phyloP scores from a whole-genome alignment of 2,113 vertebrate species.

The Onychorhynchus coronatus region DNA sequence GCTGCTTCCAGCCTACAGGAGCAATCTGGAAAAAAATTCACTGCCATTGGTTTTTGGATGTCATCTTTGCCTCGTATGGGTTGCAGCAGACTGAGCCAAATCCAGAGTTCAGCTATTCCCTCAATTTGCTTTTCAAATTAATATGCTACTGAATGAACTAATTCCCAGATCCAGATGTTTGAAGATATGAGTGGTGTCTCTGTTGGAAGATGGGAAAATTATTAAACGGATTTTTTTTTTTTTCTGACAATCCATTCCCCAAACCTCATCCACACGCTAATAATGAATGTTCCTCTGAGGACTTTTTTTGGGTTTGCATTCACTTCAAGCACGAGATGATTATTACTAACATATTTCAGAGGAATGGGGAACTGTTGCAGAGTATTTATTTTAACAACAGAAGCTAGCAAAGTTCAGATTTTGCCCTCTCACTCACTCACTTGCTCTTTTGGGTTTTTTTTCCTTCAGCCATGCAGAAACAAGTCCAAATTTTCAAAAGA shows the following conservation, averaged over 20 bases:
- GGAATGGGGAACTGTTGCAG: not conserved
- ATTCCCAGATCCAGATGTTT: conserved; percentile 15
- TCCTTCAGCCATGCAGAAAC: not conserved
- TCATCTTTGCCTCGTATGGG: conserved; percentile 29
- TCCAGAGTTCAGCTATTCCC: conserved; percentile 10
- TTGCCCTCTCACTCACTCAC: not conserved
- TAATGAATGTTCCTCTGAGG: conserved; percentile 37
- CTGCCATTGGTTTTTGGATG: conserved; percentile 25
- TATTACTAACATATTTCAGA: conserved; percentile 50
- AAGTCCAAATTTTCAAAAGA: not conserved
- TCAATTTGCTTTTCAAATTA: conserved; percentile 35
- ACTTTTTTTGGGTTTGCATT: not conserved
- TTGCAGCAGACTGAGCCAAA: conserved; percentile 2
- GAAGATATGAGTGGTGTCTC: conserved; percentile 40
- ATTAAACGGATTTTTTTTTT: conserved; percentile 12
- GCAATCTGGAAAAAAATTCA: conserved; percentile 16
- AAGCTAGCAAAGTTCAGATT: not conserved
- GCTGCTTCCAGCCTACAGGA: not conserved
- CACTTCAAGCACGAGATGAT: conserved; percentile 12
- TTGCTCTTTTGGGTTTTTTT: not conserved
- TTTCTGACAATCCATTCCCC: not conserved
- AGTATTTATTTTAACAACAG: not conserved
- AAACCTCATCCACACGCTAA: conserved; percentile 50
- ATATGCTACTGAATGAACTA: not conserved
- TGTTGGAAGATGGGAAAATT: conserved; percentile 12